Evolutionary conservation across 2,888 invertebrate genomes (phyloP).

Genomic region (Busseola fusca): DNA sequence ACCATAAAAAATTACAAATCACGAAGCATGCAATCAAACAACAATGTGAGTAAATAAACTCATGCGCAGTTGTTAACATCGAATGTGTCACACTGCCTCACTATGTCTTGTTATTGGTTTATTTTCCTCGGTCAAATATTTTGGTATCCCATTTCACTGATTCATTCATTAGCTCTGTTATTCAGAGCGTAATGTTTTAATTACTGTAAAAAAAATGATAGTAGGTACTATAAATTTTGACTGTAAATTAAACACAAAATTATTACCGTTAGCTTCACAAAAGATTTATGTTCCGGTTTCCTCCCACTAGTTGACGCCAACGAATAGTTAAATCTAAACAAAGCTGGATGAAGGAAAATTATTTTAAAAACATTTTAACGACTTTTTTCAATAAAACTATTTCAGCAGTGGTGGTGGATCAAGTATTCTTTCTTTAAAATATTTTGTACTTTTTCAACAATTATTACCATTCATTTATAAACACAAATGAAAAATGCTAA

Average conservation of each 20-base stretch:
- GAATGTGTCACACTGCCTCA: slow-evolving; percentile 27
- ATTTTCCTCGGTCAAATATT: slow-evolving; percentile 35
- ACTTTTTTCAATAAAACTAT: neutral
- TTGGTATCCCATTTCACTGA: slow-evolving; percentile 10
- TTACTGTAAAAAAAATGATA: slow-evolving; percentile 6
- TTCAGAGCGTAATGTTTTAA: slow-evolving; percentile 35
- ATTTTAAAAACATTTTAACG: neutral
- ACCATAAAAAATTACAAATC: slow-evolving; percentile 9
- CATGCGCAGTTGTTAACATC: slow-evolving; percentile 20
- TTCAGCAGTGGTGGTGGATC: neutral
- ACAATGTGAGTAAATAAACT: slow-evolving; percentile 21
- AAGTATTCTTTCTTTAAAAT: neutral
- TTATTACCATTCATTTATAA: neutral
- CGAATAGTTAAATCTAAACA: neutral
- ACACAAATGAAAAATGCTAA: too few species aligned
- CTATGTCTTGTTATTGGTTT: slow-evolving; percentile 18
- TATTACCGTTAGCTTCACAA: slow-evolving; percentile 14
- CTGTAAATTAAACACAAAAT: neutral
- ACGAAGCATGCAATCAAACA: slow-evolving; percentile 18
- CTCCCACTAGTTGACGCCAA: neutral
- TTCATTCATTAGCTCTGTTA: slow-evolving; percentile 30
- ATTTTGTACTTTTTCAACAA: neutral
- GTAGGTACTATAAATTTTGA: too few species aligned
- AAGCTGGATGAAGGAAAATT: neutral
- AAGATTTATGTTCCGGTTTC: slow-evolving; percentile 1